Conservation (phyloP, 2,797 vertebrate genomes). For the Notolabrus celidotus region DNA sequence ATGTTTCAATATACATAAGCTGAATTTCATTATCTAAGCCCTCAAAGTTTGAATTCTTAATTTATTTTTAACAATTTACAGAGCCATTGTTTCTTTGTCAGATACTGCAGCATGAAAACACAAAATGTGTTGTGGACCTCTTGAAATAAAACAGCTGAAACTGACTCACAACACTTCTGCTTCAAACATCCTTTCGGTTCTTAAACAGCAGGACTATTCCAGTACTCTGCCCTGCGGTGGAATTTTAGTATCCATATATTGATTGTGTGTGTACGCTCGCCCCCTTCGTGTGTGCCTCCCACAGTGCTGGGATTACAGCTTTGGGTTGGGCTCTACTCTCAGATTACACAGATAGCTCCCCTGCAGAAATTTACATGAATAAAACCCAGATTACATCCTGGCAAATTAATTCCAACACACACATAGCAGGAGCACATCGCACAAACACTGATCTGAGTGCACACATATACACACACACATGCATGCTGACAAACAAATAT, state of each 20-base stretch:
- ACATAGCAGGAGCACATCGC: slow-evolving; percentile 15
- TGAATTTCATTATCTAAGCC: too few species aligned
- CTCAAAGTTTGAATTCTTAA: not conserved
- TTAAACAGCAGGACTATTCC: slow-evolving; percentile 3
- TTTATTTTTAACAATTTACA: too few species aligned
- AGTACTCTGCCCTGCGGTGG: slow-evolving; percentile 5
- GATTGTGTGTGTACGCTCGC: slow-evolving; percentile 5
- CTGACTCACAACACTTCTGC: slow-evolving; percentile 25
- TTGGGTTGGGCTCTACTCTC: slow-evolving; percentile 65
- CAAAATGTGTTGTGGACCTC: slow-evolving; percentile 24
- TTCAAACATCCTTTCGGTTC: slow-evolving; percentile 21
- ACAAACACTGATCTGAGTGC: not conserved
- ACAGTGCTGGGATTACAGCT: slow-evolving; percentile 59
- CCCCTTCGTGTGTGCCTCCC: not conserved
- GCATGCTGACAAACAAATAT: slow-evolving; percentile 4
- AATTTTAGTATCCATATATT: slow-evolving; percentile 35
- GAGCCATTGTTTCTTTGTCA: slow-evolving; percentile 14
- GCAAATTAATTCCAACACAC: slow-evolving; percentile 51
- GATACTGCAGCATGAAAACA: slow-evolving; percentile 31
- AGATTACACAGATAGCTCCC: slow-evolving; percentile 79
- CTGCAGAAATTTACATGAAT: slow-evolving; percentile 80
- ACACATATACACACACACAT: not conserved
- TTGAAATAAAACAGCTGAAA: slow-evolving; percentile 26
- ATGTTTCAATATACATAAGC: too few species aligned
- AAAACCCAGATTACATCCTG: slow-evolving; percentile 81